Evolutionary conservation across 2,888 invertebrate genomes (phyloP).

Genomic region (Phaonia tiefii): DNA sequence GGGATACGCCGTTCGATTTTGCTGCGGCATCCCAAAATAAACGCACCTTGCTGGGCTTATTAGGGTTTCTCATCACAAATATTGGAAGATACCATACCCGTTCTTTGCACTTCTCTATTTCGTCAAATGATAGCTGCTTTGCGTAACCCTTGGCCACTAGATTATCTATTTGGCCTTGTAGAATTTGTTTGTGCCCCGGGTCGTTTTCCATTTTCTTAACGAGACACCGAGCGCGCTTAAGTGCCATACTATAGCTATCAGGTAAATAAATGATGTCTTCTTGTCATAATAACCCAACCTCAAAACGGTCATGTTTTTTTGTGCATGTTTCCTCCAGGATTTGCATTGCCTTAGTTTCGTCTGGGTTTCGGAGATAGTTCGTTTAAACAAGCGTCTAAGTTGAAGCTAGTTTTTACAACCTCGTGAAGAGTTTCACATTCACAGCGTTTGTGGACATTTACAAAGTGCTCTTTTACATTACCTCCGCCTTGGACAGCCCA

Average conservation of each 20-base stretch:
- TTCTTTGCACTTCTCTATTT: background rate
- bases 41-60: constrained; percentile 63
- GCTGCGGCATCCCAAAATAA: background rate
- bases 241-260: constrained; percentile 36
- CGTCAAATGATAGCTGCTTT: constrained; percentile 11
- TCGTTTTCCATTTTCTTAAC: constrained; percentile 26
- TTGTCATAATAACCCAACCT: constrained; percentile 25
- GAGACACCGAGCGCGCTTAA: constrained; percentile 17
- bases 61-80: constrained; percentile 8
- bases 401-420: constrained; percentile 21
- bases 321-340: too few species aligned
- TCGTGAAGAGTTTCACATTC: constrained; percentile 28
- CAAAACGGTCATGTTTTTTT: background rate
- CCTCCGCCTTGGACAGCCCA: constrained; percentile 17
- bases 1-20: constrained; percentile 20
- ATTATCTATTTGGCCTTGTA: background rate
- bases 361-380: background rate
- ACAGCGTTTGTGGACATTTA: constrained; percentile 19
- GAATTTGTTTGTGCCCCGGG: background rate
- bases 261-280: constrained; percentile 12
- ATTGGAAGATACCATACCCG: too few species aligned
- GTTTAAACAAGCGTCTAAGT: constrained; percentile 24
- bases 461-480: background rate
- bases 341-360: too few species aligned
- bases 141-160: constrained; percentile 33